Base-by-base conservation (phyloP, 2,797 vertebrate species). In the Takifugu rubripes region DNA sequence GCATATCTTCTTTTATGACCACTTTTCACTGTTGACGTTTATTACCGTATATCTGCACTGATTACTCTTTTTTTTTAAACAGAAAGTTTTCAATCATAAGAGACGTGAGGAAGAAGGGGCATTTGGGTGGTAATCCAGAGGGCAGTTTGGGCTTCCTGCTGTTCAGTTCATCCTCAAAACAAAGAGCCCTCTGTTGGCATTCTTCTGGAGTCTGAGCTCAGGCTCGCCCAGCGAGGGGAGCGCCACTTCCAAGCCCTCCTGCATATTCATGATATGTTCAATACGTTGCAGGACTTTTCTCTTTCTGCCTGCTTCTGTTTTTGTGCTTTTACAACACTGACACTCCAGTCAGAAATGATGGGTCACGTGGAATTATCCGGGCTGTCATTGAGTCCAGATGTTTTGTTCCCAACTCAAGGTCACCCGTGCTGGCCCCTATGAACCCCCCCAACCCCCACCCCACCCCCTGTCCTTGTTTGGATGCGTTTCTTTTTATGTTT, bases 171-270 rank as follows among this genome's bases (percentile, higher is more conserved):
- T 59, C 72, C 79, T 79, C 74, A 75, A 81, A 88, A 92, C 90
- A 92, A 91, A 90, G 82, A 58, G 45, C 66, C 71, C 79, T 88
- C 83, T 91, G 89, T 90, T 90, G 76, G 83, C 87, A 85, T 92
- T 90, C 86, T 84, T 78, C 81, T 81, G 79, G 87, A 86, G 90
- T 89, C 82, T 68, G 68, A 71, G 82, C 79, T 82, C 73, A 64
- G 84, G 67, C 60, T 60, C 72, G 59, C 73, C 67, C 75, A 72
- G 64, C 69, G 68, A 48, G 68, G 64, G 68, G 70, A 66, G 59
- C 52, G 52, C 58, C 43, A 74, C 56, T 68, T 68, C 54, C 70
- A 53, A 55, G 33, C 47, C 26, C 27, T 51, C 3, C 14, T 52
- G 42, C 58, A 71, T 61, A 67, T 17, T 21, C 8, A 46, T 46